Percentiles rank a stretch among this genome's conserved stretches.
phyloP scores from a whole-genome alignment of 1,140 invertebrate species.

The Drosophila burlai region DNA sequence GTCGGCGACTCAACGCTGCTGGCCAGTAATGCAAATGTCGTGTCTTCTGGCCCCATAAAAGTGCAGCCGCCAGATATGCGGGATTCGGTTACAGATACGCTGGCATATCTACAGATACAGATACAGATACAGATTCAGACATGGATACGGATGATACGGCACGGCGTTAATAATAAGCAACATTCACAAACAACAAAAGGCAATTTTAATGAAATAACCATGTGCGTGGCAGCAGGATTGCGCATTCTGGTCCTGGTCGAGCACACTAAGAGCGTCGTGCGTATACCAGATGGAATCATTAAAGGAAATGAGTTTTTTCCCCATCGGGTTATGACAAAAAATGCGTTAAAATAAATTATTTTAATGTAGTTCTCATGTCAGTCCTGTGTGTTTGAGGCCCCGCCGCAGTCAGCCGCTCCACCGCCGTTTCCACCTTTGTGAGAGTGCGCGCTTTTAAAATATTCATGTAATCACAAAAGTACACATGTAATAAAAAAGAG shows the following conservation, averaged over 20 bases:
- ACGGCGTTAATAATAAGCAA: conserved; percentile 80
- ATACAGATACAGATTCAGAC: conserved; percentile 22
- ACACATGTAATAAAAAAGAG: conserved; percentile 78
- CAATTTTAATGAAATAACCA: conserved; percentile 84
- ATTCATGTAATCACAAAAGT: conserved; percentile 84
- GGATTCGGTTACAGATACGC: conserved; percentile 32
- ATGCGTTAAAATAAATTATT: conserved; percentile 84
- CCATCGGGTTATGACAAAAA: conserved; percentile 84
- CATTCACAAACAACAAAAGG: conserved; percentile 84
- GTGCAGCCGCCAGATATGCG: conserved; percentile 54
- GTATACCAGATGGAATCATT: conserved; percentile 82
- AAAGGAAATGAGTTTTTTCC: conserved; percentile 83
- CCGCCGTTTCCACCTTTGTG: conserved; percentile 23
- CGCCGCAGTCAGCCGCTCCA: conserved; percentile 10
- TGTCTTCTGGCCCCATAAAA: conserved; percentile 74
- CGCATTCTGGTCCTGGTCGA: conserved; percentile 33
- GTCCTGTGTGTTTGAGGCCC: conserved; percentile 30
- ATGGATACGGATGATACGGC: conserved; percentile 64
- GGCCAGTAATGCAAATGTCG: conserved; percentile 78
- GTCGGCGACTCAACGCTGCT: conserved; percentile 17
- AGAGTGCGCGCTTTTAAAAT: conserved; percentile 75
- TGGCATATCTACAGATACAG: neutral
- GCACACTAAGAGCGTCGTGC: conserved; percentile 59
- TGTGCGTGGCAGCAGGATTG: conserved; percentile 63
- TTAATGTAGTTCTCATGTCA: conserved; percentile 84